Evolutionary conservation across 1,140 invertebrate species (phyloP).

Genomic region (Nasonia vitripennis): DNA sequence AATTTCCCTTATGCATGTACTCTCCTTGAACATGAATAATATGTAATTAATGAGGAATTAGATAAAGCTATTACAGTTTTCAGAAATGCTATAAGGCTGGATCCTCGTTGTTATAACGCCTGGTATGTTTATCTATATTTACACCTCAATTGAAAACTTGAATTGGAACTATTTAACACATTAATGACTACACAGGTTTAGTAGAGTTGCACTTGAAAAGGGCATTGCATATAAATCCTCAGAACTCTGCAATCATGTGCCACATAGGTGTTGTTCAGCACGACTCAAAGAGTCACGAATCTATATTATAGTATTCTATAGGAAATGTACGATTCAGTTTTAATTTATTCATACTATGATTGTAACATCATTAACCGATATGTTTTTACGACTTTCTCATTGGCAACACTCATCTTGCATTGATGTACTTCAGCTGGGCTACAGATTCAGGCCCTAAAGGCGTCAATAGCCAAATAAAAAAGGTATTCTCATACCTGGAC

Average conservation of each 20-base stretch:
- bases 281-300: conserved; percentile 98
- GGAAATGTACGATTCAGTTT: conserved; percentile 84
- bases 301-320: conserved; percentile 90
- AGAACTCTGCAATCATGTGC: conserved; percentile 95
- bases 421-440: conserved; percentile 99
- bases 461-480: too few species aligned
- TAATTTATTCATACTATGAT: too few species aligned
- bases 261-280: conserved; percentile 97
- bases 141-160: background rate
- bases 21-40: conserved; percentile 97
- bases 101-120: conserved; percentile 97
- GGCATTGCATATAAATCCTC: conserved; percentile 93
- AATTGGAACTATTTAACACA: background rate
- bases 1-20: conserved; percentile 97
- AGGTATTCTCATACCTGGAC: conserved; percentile 72
- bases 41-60: conserved; percentile 96
- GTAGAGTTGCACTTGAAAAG: conserved; percentile 94
- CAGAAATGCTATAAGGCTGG: conserved; percentile 92
- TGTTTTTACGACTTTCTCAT: background rate
- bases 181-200: conserved; percentile 79
- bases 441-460: conserved; percentile 79
- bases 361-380: too few species aligned
- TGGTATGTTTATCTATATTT: conserved; percentile 78
- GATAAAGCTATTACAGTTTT: conserved; percentile 97
- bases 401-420: conserved; percentile 95